Percentiles rank a stretch among this genome's conserved stretches.
Evolutionary conservation across 2,113 vertebrate genomes (phyloP).

Genomic region (Pleuronectes platessa): DNA sequence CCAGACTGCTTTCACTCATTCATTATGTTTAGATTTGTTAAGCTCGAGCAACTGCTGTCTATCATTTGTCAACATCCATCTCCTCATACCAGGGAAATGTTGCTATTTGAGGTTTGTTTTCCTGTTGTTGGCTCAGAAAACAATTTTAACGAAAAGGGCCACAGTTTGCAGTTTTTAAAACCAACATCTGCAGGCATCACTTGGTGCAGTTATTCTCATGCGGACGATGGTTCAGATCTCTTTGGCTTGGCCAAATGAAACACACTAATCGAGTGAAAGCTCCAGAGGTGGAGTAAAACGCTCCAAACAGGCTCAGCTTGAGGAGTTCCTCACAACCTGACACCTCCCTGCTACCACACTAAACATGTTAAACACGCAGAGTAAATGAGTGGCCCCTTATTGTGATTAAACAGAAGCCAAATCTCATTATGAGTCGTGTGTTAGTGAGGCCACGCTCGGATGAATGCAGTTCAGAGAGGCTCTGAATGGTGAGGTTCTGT

Average conservation of each 20-base stretch:
- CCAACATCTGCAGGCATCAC: slow-evolving; percentile 6
- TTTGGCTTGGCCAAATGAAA: slow-evolving; percentile 55
- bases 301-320: slow-evolving; percentile 14
- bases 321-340: slow-evolving; percentile 16
- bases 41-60: not conserved
- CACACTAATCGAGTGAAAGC: slow-evolving; percentile 14
- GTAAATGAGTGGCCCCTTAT: slow-evolving; percentile 44
- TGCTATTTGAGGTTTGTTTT: slow-evolving; percentile 21
- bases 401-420: slow-evolving; percentile 43
- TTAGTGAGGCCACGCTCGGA: slow-evolving; percentile 16
- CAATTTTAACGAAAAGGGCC: slow-evolving; percentile 19
- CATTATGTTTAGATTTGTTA: too few species aligned
- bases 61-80: not conserved
- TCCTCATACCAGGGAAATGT: slow-evolving; percentile 27
- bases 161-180: not conserved
- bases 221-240: slow-evolving; percentile 6
- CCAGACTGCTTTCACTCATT: slow-evolving; percentile 39
- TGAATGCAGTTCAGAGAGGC: slow-evolving; percentile 41
- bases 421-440: slow-evolving; percentile 23
- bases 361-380: slow-evolving; percentile 37
- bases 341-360: slow-evolving; percentile 28
- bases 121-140: slow-evolving; percentile 43
- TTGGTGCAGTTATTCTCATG: not conserved
- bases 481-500: slow-evolving; percentile 54
- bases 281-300: not conserved